A percentile compares a stretch with the other conserved stretches of the same genome.
Evolutionary conservation across 2,113 vertebrate species (phyloP).

Genomic region (Elachura formosa): DNA sequence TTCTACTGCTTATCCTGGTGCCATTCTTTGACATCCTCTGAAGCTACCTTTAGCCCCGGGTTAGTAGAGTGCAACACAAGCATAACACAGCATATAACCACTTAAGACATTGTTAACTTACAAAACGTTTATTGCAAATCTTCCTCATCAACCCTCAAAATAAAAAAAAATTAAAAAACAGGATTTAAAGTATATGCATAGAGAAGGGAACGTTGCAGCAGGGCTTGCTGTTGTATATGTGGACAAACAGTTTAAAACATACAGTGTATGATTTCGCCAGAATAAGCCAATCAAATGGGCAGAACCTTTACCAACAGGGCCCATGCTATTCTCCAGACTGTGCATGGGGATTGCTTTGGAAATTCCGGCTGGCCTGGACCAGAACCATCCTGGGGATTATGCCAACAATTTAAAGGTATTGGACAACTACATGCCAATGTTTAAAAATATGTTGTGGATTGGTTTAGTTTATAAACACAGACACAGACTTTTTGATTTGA

Average conservation of each 20-base stretch:
- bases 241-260: not conserved
- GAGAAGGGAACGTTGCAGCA: not conserved
- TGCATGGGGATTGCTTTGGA: not conserved
- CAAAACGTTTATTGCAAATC: not conserved
- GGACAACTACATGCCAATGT: not conserved
- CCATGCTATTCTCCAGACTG: not conserved
- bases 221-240: not conserved
- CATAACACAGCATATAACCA: not conserved
- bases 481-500: not conserved
- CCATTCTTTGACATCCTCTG: not conserved
- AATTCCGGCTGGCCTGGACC: not conserved
- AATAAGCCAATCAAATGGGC: not conserved
- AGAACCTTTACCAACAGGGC: not conserved
- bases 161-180: not conserved
- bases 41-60: not conserved
- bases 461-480: not conserved
- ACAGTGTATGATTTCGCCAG: not conserved
- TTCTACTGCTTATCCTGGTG: not conserved
- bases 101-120: not conserved
- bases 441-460: not conserved
- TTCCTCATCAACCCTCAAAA: not conserved
- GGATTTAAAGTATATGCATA: not conserved
- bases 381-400: not conserved
- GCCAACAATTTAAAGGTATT: not conserved
- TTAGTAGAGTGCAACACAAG: not conserved